Evolutionary conservation across 2,113 vertebrate species (phyloP).

Genomic region (Pelodiscus sinensis): DNA sequence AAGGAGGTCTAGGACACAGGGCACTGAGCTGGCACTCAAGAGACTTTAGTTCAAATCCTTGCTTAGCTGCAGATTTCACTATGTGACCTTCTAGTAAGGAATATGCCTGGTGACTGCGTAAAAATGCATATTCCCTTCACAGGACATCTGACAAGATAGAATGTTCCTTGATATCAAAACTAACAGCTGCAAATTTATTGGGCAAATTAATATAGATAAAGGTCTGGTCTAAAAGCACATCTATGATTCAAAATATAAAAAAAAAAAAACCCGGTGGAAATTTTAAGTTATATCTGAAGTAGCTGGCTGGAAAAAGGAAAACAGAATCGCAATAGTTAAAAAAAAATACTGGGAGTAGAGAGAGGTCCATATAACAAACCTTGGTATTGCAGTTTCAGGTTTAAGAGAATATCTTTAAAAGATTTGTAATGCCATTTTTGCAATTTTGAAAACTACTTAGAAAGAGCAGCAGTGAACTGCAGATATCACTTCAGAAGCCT

Average conservation of each 20-base stretch:
- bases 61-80: too few relatives aligned
- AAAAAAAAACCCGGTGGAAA: not conserved
- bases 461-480: not conserved
- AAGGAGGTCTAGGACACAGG: too few relatives aligned
- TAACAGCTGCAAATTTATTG: not conserved
- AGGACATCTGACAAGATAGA: not conserved
- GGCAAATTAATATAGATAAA: not conserved
- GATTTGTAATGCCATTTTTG: fast-evolving
- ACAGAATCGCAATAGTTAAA: not conserved
- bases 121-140: not conserved
- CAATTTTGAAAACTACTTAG: not conserved
- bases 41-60: too few relatives aligned
- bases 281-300: not conserved
- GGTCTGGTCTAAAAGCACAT: not conserved
- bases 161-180: not conserved
- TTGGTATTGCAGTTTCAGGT: not conserved
- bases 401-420: not conserved
- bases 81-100: not conserved
- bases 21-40: too few relatives aligned
- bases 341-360: not conserved
- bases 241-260: not conserved
- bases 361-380: not conserved
- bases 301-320: not conserved
- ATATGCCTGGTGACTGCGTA: not conserved
- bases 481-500: not conserved